Percentiles rank a stretch among this genome's conserved stretches.
phyloP scores from a whole-genome alignment of 2,113 vertebrate genomes.

The Bombycilla garrulus region DNA sequence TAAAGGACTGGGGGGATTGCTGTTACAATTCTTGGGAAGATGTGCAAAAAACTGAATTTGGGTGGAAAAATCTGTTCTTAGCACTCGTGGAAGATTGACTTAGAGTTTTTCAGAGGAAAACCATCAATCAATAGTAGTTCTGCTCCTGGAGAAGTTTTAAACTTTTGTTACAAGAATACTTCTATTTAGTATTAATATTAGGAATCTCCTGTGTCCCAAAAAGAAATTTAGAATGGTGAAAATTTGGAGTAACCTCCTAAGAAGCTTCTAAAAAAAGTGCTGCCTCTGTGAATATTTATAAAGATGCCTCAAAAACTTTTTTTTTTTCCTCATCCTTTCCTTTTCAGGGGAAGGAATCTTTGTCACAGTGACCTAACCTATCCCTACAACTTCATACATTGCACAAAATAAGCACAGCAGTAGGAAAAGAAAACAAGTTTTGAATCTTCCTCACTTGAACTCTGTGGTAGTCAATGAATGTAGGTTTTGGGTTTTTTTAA shows the following conservation, averaged over 20 bases:
- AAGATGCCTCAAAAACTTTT: not conserved
- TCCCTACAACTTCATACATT: not conserved
- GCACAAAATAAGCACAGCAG: not conserved
- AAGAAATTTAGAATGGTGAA: not conserved
- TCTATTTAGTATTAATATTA: not conserved
- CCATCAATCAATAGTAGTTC: not conserved
- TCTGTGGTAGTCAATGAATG: not conserved
- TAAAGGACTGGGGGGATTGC: not conserved
- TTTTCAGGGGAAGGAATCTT: not conserved
- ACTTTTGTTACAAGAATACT: not conserved
- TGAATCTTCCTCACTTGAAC: not conserved
- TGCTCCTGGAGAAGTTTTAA: not conserved
- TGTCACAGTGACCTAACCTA: not conserved
- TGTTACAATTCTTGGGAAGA: not conserved
- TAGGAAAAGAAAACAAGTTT: not conserved
- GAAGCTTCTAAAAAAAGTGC: not conserved
- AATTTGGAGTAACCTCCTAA: not conserved
- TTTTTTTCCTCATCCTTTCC: not conserved
- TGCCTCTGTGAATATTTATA: not conserved
- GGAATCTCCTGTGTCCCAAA: rapidly evolving
- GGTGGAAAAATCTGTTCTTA: not conserved
- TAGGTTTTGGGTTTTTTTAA: not conserved
- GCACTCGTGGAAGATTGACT: not conserved
- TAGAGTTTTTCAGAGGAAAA: not conserved
- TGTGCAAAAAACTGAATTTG: not conserved